Evolutionary conservation across 2,113 vertebrate species (phyloP), one percentile per base, ranked within the genome.

Genomic region (Falco punctatus): DNA sequence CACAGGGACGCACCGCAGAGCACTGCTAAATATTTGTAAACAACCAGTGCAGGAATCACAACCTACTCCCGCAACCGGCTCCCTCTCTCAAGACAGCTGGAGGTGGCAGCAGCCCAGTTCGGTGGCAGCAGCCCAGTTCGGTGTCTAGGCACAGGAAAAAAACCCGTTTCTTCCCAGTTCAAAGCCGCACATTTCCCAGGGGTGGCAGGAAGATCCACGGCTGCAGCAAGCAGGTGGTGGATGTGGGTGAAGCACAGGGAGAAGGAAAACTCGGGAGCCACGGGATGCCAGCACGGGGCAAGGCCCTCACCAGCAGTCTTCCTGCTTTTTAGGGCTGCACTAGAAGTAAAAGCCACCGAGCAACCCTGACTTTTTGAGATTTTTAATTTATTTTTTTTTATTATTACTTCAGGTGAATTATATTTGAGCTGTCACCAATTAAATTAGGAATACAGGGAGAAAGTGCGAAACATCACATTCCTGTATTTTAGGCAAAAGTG

Each of bases 351-450:
- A 66, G 77, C 38, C 24, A 35, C 2, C 2, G n/a, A 96, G 70
- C 42, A 71, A 59, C 64, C 69, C 42, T 1, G 59, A 24, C 28
- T 79, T 35, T 21, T 4, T 48, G 62, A 69, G 58, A 42, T 51
- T 90, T 80, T 85, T 24, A 13, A 42, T 13, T 42, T 42, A 14
- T 42, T 42, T 42, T 14, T 42, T 35, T 35, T 42, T 42, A 13
- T 42, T 42, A 42, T 13, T 13, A 35, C 35, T 94, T 94, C 79
- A 81, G 71, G 71, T 86, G 80, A 58, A 49, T 71, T 30, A 26
- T 57, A 89, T 55, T 58, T 59, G 46, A 94, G 90, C 94, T 85
- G 70, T 93, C 94, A 90, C 70, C 90, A 54, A 94, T 78, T 87
- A 64, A 75, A 79, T 71, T 33, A 77, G 58, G 59, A 94, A 59